Percentiles rank a stretch among this genome's conserved stretches.
Evolutionary conservation across 35 echinoderm and acorn worm species (phyloP).

Genomic region (Hemicentrotus pulcherrimus): DNA sequence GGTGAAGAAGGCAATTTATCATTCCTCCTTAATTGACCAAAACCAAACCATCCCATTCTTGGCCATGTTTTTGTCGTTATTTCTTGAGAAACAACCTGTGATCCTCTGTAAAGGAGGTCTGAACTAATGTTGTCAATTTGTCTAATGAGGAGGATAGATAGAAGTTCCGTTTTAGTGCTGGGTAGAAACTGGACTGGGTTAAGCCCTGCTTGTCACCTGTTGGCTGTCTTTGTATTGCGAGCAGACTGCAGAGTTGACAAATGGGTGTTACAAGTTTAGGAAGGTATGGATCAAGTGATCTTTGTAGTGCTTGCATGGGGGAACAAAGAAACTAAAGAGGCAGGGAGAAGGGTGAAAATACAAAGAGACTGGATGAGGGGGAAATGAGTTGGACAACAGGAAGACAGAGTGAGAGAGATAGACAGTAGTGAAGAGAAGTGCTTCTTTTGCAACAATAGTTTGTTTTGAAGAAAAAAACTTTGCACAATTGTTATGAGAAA

Average conservation of each 20-base stretch:
- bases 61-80: not conserved
- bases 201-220: not conserved
- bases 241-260: not conserved
- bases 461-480: no score
- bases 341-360: no score
- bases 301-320: not conserved
- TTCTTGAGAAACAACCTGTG: not conserved
- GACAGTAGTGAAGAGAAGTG: no score
- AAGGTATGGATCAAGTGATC: not conserved
- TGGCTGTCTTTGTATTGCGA: not conserved
- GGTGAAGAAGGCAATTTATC: not conserved
- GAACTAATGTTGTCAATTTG: not conserved
- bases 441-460: no score
- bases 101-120: not conserved
- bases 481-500: no score
- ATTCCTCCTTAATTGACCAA: not conserved
- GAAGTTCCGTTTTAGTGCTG: not conserved
- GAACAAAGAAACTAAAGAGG: not conserved
- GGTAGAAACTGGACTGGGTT: not conserved
- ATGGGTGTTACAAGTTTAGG: not conserved
- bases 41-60: no score
- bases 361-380: no score
- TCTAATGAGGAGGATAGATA: slow-evolving; percentile 17
- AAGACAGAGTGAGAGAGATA: no score
- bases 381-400: no score